A percentile compares a stretch with the other conserved stretches of the same genome.
Conservation (phyloP, 2,797 vertebrate genomes). For the Sarcophilus harrisii region DNA sequence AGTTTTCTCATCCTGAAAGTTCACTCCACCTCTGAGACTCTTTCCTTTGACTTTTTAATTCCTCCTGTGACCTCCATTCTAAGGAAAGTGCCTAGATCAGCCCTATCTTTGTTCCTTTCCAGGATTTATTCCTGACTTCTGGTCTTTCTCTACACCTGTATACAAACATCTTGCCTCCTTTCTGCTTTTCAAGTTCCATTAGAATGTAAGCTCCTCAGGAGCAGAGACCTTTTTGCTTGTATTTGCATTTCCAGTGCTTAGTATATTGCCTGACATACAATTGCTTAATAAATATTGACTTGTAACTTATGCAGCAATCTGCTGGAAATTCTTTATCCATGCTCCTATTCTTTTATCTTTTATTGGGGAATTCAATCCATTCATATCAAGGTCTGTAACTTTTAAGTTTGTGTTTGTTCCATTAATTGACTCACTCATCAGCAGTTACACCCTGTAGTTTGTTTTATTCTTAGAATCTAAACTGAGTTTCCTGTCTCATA, state of each 20-base stretch:
- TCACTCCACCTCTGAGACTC: too few relatives aligned
- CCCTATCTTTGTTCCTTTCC: too few relatives aligned
- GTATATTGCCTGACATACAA: neutral
- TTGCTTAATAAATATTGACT: neutral
- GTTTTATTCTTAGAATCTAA: neutral
- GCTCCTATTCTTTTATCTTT: too few relatives aligned
- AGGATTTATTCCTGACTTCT: too few relatives aligned
- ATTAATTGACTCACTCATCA: too few relatives aligned
- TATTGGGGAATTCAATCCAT: too few relatives aligned
- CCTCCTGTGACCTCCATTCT: neutral
- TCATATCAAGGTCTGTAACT: too few relatives aligned
- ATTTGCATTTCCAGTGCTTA: neutral
- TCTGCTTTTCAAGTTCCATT: too few relatives aligned
- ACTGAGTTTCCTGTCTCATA: neutral
- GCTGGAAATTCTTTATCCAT: too few relatives aligned
- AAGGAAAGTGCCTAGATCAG: neutral
- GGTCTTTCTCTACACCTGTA: neutral
- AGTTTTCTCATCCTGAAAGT: too few relatives aligned
- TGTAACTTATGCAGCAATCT: neutral
- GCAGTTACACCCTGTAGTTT: neutral
- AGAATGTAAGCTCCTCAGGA: neutral
- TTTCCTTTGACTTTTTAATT: neutral
- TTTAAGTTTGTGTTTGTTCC: too few relatives aligned
- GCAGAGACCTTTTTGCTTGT: neutral
- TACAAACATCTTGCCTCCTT: neutral